These are phyloP conservation scores for Silurus lanzhouensis DNA, from an alignment of 2,797 vertebrate species.

Conservation along the genomic window DNA sequence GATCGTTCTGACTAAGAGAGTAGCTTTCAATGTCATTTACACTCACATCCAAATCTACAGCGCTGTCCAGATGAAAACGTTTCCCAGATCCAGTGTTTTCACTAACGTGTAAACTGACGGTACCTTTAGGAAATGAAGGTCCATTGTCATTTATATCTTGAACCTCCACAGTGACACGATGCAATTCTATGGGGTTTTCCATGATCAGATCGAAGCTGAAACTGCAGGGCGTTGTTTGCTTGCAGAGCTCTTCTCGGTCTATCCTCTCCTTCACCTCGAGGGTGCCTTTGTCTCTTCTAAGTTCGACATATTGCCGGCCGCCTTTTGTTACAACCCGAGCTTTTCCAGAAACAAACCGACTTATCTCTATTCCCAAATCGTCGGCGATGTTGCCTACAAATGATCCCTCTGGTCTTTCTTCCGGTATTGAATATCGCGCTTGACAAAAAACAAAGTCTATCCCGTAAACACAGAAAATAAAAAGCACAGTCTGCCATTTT, in stretches of 20 bases:
- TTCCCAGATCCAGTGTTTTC: conserved; percentile 60
- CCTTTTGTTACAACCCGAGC: conserved; percentile 56
- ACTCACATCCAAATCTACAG: conserved; percentile 15
- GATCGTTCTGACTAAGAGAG: background rate
- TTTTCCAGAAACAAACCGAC: conserved; percentile 59
- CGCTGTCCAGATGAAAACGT: conserved; percentile 41
- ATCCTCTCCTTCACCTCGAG: conserved; percentile 70
- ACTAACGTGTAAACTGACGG: conserved; percentile 40
- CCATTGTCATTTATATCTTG: conserved; percentile 51
- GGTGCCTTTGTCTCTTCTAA: conserved; percentile 71
- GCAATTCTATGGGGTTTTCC: conserved; percentile 42
- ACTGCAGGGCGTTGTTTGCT: conserved; percentile 60
- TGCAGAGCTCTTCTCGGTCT: conserved; percentile 71
- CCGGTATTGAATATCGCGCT: conserved; percentile 26
- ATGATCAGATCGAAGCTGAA: conserved; percentile 28
- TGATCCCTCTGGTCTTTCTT: conserved; percentile 69
- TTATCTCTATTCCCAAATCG: conserved; percentile 70
- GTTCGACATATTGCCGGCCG: conserved; percentile 65
- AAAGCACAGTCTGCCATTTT: conserved; percentile 37
- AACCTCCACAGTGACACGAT: conserved; percentile 45
- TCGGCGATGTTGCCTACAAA: conserved; percentile 69
- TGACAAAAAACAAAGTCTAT: conserved; percentile 5
- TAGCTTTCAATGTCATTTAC: conserved; percentile 43
- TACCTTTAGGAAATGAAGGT: conserved; percentile 37
- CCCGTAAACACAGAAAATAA: conserved; percentile 24